Evolutionary conservation across 2,113 vertebrate species (phyloP).

Genomic region (Oryzias javanicus): DNA sequence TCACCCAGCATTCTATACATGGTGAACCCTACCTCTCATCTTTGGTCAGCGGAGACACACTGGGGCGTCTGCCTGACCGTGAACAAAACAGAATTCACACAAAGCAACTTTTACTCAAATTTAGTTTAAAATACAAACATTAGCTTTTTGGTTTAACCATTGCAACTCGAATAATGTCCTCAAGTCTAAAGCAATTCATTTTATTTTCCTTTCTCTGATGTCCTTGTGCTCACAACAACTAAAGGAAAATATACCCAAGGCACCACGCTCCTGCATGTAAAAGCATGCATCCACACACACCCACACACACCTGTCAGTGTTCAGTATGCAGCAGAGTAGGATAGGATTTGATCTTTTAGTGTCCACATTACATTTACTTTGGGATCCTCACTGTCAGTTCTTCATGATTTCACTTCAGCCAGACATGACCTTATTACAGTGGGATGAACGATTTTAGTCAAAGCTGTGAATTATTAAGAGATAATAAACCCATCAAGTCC

Average conservation of each 20-base stretch:
- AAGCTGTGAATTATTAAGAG: constrained; percentile 43
- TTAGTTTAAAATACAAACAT: no score
- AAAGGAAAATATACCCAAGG: constrained; percentile 32
- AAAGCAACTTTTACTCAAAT: no score
- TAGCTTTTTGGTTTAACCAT: no score
- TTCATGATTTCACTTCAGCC: constrained; percentile 28
- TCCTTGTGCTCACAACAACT: constrained; percentile 13
- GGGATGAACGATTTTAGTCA: constrained; percentile 30
- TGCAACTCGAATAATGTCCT: no score
- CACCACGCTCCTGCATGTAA: constrained; percentile 37
- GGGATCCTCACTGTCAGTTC: constrained; percentile 46
- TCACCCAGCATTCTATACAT: no score
- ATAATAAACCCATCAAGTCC: constrained; percentile 35
- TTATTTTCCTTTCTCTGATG: neutral
- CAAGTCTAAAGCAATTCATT: neutral
- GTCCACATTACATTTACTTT: constrained; percentile 43
- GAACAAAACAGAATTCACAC: no score
- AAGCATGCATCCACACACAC: constrained; percentile 40
- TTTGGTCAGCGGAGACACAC: no score
- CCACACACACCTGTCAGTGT: constrained; percentile 23
- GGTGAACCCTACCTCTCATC: no score
- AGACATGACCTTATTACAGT: constrained; percentile 34
- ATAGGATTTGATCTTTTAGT: constrained; percentile 58
- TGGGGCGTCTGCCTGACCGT: no score
- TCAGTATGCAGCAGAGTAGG: constrained; percentile 37